Evolutionary conservation across 1,140 invertebrate species (phyloP), one percentile per base, ranked within the genome.

Genomic region (Drosophila auraria): DNA sequence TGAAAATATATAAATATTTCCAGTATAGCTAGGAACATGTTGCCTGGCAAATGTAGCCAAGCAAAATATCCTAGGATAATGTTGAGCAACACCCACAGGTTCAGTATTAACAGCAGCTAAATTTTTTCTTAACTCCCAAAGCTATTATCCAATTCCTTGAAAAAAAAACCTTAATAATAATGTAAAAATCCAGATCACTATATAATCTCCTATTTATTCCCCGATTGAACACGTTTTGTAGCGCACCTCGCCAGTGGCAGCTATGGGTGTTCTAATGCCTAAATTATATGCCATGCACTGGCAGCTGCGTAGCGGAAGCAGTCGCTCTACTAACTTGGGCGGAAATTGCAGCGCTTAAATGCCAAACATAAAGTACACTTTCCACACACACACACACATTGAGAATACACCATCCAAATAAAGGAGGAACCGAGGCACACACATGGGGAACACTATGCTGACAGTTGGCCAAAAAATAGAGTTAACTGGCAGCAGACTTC

Each of bases 271-370:
- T 50, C 78, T 90, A 86, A 90, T 90, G 78, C 75, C 75, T 90
- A 82, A 90, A 90, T 90, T 90, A 84, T 90, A 81, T 84, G 82
- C 84, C 77, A 62, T 69, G 83, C 79, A 87, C 69, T 83, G 83
- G 79, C 83, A 84, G 81, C 59, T 78, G 66, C 78, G 71, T 69
- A 79, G 57, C 78, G 84, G 86, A 89, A 90, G 75, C 82, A 84
- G 86, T 89, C 84, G 69, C 84, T 82, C 82, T 73, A 78, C 78
- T 79, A 89, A 82, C 74, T 86, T 77, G 59, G 81, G 69, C 87
- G 87, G 87, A 91, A 87, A 91, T 91, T 91, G 90, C 83, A 87
- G 50, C 70, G 83, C 75, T 91, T 91, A 79, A 91, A 91, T 87
- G 75, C 74, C 75, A 83, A 91, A 87, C 80, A 91, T 87, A 91